Base-by-base conservation (phyloP, 1,140 invertebrate genomes). In the Procambarus clarkii region DNA sequence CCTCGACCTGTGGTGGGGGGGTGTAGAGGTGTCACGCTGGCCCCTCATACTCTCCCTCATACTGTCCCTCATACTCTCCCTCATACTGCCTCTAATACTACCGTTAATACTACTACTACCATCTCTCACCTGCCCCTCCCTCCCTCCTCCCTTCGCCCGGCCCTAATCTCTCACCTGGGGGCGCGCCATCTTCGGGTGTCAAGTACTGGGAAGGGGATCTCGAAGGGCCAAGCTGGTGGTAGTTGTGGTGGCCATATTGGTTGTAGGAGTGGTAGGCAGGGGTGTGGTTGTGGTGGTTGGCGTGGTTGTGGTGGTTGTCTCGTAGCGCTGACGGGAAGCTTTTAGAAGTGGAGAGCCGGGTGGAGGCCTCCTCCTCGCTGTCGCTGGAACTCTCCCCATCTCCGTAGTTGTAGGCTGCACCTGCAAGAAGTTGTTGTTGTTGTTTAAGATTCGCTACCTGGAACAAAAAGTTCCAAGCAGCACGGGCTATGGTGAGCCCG, bases 311-410 rank as follows among this genome's bases (percentile, higher is more conserved):
- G 88, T 74, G 60, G 84, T 58, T 92, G 91, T 91, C 86, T 74
- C 87, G 74, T 45, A 94, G 93, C 74, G 81, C 60, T 21, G 93
- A 94, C 79, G 94, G 95, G 4, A 94, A 92, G 74, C 94, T 94
- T 45, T 93, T 94, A n/a, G 95, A 95, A 81, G 95, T 93, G 71
- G 94, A 95, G 92, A 96, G 94, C 89, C 96, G 94, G 83, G 96
- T 95, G 92, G 96, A 94, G n/a, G 96, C 96, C 94, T 97, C 97
- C 93, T 97, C 97, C 93, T 97, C 97, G 50, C 96, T 97, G 94
- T 97, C 96, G 46, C 96, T 97, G 82, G 96, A 97, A 13, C 96
- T 96, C 93, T 97, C 96, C 21, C 94, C 93, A 91, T 96, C 95
- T 78, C 95, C 95, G 93, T 96, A 95, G 46, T 95, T 95, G 94